Evolutionary conservation across 1,140 invertebrate genomes (phyloP), one percentile per base, ranked within the genome.

Genomic region (Phenacoccus solenopsis): DNA sequence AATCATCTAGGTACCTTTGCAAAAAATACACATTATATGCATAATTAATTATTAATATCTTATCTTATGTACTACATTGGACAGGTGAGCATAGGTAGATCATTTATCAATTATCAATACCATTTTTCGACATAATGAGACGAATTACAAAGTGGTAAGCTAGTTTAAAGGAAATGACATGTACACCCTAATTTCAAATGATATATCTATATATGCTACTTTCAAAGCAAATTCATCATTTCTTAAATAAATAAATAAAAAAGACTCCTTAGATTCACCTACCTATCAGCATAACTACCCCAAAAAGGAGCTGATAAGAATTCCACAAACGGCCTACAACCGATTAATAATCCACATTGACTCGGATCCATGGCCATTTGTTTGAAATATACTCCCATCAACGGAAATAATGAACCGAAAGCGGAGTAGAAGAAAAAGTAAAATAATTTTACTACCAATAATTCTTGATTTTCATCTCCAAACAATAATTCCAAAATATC

Each of bases 361-460:
- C 88, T 89, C 0, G 95, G 90, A 80, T 96, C 97, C 93, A 98
- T 96, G 7, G 94, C 96, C 86, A 98, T 90, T 81, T 98, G 94
- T 79, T 93, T 98, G 82, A 99, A 99, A 80, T 98, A 99, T 22
- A 99, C 93, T 22, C 94, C 96, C 88, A 99, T 93, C 27, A 99
- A 80, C 0, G 97, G 97, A 77, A 98, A 98, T 0, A 99, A 83
- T 0, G 94, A 98, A 5, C 97, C 97, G 76, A 99, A 99, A 0
- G 97, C 96, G 1, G 96, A 95, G 78, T 98, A 99, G 81, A 98
- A 99, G 84, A 98, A 98, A 80, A 99, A 98, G 79, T 99, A 99
- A 79, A 99, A 99, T 0, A 91, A 90, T 79, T 97, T 97, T 68
- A 95, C 93, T 3, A 93, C 90, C 69, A 97, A 83, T 59, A 98